phyloP scores from a whole-genome alignment of 2,113 vertebrate species.

The Centropus bengalensis region DNA sequence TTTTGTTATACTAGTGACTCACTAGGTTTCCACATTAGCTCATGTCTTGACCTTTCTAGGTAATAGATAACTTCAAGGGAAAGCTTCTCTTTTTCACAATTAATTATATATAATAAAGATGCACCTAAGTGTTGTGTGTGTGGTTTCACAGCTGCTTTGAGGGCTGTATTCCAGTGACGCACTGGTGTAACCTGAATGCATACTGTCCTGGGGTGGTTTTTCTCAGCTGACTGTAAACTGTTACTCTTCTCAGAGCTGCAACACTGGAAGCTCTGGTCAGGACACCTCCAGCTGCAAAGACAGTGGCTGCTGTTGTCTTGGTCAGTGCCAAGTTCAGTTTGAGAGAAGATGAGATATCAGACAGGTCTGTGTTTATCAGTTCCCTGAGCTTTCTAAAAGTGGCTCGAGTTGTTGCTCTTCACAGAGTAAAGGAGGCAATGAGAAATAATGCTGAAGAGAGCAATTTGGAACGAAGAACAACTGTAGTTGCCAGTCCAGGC shows the following conservation, averaged over 20 bases:
- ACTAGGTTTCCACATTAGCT: neutral
- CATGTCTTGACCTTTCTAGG: neutral
- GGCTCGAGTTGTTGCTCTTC: neutral
- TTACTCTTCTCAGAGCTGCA: neutral
- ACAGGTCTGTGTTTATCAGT: neutral
- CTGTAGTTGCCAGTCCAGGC: neutral
- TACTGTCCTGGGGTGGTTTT: neutral
- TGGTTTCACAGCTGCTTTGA: neutral
- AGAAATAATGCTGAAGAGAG: neutral
- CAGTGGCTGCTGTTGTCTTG: neutral
- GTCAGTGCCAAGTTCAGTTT: neutral
- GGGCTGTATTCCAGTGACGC: neutral
- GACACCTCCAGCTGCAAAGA: neutral
- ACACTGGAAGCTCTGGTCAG: neutral
- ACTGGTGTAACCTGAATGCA: neutral
- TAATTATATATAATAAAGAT: neutral
- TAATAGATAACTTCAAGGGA: neutral
- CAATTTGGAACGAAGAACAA: neutral
- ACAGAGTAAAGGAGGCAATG: neutral
- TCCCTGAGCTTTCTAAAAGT: neutral
- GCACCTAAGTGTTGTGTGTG: accelerated
- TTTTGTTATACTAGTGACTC: neutral
- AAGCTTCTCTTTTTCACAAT: neutral
- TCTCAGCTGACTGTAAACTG: neutral
- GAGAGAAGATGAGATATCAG: neutral